A percentile compares a stretch with the other conserved stretches of the same genome.
Evolutionary conservation across 2,797 vertebrate genomes (phyloP).

Genomic region (Periophthalmus magnuspinnatus): DNA sequence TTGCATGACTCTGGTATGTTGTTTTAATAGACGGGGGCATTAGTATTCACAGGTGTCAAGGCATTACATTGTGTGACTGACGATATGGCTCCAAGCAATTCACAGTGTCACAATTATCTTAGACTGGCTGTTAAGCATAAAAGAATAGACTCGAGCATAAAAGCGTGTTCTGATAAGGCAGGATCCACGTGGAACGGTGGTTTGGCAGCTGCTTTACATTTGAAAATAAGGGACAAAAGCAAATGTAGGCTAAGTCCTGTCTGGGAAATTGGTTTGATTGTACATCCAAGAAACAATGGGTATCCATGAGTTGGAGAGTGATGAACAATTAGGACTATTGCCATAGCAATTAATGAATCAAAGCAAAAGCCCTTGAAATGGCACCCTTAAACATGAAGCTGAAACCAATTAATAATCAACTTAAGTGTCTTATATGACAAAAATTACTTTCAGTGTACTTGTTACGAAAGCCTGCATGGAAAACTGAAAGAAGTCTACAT

Average conservation of each 20-base stretch:
- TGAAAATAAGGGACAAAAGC: background rate
- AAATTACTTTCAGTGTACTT: too few species aligned
- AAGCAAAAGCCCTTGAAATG: too few species aligned
- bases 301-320: too few species aligned
- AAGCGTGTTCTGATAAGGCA: background rate
- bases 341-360: too few species aligned
- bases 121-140: slow-evolving; percentile 5
- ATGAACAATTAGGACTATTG: too few species aligned
- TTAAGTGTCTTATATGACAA: too few species aligned
- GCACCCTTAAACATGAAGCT: too few species aligned
- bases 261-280: too few species aligned
- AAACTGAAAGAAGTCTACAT: too few species aligned
- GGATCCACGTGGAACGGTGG: background rate
- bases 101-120: slow-evolving; percentile 8
- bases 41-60: background rate
- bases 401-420: too few species aligned
- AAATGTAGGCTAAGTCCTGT: background rate
- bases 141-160: slow-evolving; percentile 2
- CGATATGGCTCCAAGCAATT: background rate
- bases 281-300: too few species aligned
- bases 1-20: slow-evolving; percentile 14
- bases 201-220: background rate
- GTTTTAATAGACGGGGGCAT: slow-evolving; percentile 8
- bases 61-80: slow-evolving; percentile 11
- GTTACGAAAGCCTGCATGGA: too few species aligned